These are phyloP conservation scores for Dynastes grantii DNA, from an alignment of 2,888 invertebrate species.

Conservation along the genomic window DNA sequence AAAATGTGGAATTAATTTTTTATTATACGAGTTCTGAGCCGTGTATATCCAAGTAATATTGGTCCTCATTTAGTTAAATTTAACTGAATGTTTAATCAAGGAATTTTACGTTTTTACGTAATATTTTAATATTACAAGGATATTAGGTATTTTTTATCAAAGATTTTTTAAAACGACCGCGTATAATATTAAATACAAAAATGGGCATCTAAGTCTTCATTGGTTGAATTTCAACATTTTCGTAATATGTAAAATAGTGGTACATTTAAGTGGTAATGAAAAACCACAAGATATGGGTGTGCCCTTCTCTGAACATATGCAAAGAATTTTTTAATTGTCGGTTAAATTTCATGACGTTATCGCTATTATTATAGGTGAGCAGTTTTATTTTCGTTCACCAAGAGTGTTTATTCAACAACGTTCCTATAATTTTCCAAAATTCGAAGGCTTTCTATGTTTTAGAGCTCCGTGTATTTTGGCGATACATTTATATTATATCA, in stretches of 20 bases:
- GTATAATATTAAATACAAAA: constrained; percentile 29
- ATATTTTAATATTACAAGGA: too few species aligned
- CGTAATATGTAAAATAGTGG: constrained; percentile 21
- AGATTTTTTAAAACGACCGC: constrained; percentile 32
- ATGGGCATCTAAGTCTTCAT: constrained; percentile 46
- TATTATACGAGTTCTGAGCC: too few species aligned
- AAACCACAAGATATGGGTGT: constrained; percentile 47
- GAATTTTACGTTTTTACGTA: too few species aligned
- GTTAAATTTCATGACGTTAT: neutral
- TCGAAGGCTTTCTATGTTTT: constrained; percentile 15
- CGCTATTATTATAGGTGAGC: constrained; percentile 7
- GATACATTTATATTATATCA: constrained; percentile 1
- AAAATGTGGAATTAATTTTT: too few species aligned
- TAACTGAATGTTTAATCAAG: too few species aligned
- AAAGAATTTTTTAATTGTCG: too few species aligned
- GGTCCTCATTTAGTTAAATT: too few species aligned
- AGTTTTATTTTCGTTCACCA: neutral
- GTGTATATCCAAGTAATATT: too few species aligned
- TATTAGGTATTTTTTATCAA: too few species aligned
- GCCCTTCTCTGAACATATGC: neutral
- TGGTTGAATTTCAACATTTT: constrained; percentile 40
- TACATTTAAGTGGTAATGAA: neutral
- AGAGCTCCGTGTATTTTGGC: neutral
- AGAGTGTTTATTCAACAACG: neutral
- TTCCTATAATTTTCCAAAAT: constrained; percentile 1